phyloP scores from a whole-genome alignment of 23 tunicate genomes.

The Halocynthia roretzi region DNA sequence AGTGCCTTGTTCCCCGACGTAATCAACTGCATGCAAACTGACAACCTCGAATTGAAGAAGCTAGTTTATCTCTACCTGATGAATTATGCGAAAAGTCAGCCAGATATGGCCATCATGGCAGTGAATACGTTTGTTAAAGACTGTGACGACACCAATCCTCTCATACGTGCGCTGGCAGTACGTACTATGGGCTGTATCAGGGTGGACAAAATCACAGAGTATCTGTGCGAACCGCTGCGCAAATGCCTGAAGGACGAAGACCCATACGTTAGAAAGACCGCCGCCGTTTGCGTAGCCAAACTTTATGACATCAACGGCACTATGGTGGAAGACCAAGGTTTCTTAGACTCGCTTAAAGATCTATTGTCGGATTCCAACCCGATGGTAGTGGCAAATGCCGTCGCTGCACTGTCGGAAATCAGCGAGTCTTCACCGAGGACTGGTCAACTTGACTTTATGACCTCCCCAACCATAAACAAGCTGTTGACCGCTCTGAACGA shows the following conservation, averaged over 20 bases:
- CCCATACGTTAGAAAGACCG: constrained; percentile 97
- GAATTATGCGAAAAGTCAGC: constrained; percentile 98
- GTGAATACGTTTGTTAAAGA: constrained; percentile 99
- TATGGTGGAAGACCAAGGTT: constrained; percentile 99
- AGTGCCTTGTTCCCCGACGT: constrained; percentile 98
- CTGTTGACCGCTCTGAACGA: constrained; percentile 93
- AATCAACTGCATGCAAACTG: constrained; percentile 99
- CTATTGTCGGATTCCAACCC: constrained; percentile 95
- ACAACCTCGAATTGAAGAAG: constrained; percentile 95
- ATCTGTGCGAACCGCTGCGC: constrained; percentile 92
- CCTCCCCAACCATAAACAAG: constrained; percentile 81
- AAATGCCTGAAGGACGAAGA: constrained; percentile 99
- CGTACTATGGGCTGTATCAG: constrained; percentile 99
- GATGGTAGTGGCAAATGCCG: constrained; percentile 99
- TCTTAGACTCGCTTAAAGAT: constrained; percentile 96
- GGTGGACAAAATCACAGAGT: constrained; percentile 98
- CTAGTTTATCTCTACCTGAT: constrained; percentile 92
- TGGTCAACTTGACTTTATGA: constrained; percentile 86
- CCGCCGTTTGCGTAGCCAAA: constrained; percentile 98
- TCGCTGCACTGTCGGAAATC: constrained; percentile 88
- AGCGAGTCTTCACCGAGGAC: constrained; percentile 84
- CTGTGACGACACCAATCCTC: constrained; percentile 98
- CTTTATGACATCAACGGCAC: constrained; percentile 87
- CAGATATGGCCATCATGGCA: constrained; percentile 99
- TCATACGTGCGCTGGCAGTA: constrained; percentile 96